Evolutionary conservation across 2,888 invertebrate genomes (phyloP).

Genomic region (Metopia argyrocephala): DNA sequence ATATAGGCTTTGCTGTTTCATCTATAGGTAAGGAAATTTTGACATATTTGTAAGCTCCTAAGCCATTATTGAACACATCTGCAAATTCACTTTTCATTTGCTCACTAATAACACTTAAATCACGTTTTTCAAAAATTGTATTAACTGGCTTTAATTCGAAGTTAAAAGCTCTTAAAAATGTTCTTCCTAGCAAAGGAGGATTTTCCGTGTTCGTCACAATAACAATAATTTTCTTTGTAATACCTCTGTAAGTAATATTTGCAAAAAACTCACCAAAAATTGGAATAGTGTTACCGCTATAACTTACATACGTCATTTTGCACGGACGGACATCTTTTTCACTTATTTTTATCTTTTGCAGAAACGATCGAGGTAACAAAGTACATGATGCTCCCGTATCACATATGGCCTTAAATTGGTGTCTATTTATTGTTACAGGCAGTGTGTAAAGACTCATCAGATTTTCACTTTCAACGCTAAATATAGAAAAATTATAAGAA

Average conservation of each 20-base stretch:
- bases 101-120: no score
- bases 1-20: no score
- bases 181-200: no score
- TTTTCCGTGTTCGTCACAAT: no score
- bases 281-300: background rate
- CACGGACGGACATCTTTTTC: background rate
- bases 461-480: background rate
- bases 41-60: no score
- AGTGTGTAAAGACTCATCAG: conserved; percentile 13
- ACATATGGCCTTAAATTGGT: background rate
- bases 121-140: no score
- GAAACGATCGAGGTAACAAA: conserved; percentile 15
- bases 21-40: no score
- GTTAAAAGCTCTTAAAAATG: no score
- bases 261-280: conserved; percentile 7
- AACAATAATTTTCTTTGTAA: no score
- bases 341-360: background rate
- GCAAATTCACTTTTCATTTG: no score
- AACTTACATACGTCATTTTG: background rate
- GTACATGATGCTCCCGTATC: background rate
- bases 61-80: no score
- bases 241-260: background rate
- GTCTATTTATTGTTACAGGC: background rate
- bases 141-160: no score
- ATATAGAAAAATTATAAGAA: background rate